Evolutionary conservation across 2,113 vertebrate genomes (phyloP).

Genomic region (Pimephales promelas): DNA sequence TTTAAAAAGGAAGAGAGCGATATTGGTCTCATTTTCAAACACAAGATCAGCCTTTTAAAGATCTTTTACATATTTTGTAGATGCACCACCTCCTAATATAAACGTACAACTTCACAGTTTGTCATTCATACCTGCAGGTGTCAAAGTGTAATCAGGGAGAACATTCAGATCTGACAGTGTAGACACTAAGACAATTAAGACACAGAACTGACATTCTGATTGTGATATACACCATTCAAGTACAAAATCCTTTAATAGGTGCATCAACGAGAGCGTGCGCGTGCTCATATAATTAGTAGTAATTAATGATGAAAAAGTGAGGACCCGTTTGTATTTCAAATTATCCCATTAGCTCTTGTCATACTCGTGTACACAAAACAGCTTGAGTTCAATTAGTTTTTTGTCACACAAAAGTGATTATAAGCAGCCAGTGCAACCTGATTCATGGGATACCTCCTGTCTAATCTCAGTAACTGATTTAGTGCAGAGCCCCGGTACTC

Average conservation of each 20-base stretch:
- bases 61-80: neutral
- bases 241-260: constrained; percentile 85
- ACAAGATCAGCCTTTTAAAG: neutral
- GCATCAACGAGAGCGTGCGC: constrained; percentile 90
- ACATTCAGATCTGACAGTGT: neutral
- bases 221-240: constrained; percentile 63
- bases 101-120: neutral
- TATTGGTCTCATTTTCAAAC: neutral
- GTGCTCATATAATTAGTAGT: constrained; percentile 98
- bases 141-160: neutral
- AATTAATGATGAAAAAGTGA: constrained; percentile 99
- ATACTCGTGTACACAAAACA: constrained; percentile 98
- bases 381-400: constrained; percentile 96
- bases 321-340: constrained; percentile 99
- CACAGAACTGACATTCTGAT: constrained; percentile 39
- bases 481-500: constrained; percentile 9
- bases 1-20: too few species aligned
- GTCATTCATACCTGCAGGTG: constrained; percentile 9
- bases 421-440: constrained; percentile 63
- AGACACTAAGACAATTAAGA: constrained; percentile 26
- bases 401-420: constrained; percentile 89
- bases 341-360: constrained; percentile 99
- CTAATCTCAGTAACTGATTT: constrained; percentile 51
- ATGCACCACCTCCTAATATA: neutral
- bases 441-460: constrained; percentile 59